Conservation (phyloP, 2,113 vertebrate genomes). For the Microcebus jonahi region DNA sequence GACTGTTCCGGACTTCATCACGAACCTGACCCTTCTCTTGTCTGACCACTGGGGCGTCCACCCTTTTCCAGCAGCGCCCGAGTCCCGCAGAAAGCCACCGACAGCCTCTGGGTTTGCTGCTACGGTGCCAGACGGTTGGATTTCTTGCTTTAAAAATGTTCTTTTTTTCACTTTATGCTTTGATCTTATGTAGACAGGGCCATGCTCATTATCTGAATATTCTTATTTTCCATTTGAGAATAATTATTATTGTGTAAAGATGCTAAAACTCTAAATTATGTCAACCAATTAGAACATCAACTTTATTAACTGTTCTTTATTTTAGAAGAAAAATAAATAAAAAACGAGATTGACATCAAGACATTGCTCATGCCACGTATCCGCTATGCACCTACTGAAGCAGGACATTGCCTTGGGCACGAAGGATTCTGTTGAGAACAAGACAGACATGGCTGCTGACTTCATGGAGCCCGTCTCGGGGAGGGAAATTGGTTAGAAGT, state of each 20-base stretch:
- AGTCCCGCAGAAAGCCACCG: accelerated
- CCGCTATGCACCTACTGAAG: accelerated
- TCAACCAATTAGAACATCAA: neutral
- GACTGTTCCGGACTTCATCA: neutral
- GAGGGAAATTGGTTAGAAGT: neutral
- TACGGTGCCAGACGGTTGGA: neutral
- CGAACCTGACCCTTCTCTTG: too few species aligned
- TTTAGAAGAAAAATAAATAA: neutral
- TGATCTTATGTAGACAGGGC: neutral
- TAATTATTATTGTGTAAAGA: neutral
- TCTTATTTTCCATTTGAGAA: neutral
- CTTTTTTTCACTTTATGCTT: neutral
- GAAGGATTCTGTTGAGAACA: accelerated
- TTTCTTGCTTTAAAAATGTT: neutral
- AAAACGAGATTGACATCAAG: neutral
- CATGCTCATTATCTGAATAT: neutral
- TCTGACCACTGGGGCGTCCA: accelerated
- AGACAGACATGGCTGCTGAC: accelerated
- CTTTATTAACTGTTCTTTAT: neutral
- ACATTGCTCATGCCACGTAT: neutral
- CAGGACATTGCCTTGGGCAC: accelerated
- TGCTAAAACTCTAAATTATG: neutral
- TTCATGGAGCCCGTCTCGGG: accelerated
- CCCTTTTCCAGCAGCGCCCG: accelerated
- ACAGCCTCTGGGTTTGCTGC: neutral